Evolutionary conservation across 2,113 vertebrate genomes (phyloP).

Genomic region (Thymallus thymallus): DNA sequence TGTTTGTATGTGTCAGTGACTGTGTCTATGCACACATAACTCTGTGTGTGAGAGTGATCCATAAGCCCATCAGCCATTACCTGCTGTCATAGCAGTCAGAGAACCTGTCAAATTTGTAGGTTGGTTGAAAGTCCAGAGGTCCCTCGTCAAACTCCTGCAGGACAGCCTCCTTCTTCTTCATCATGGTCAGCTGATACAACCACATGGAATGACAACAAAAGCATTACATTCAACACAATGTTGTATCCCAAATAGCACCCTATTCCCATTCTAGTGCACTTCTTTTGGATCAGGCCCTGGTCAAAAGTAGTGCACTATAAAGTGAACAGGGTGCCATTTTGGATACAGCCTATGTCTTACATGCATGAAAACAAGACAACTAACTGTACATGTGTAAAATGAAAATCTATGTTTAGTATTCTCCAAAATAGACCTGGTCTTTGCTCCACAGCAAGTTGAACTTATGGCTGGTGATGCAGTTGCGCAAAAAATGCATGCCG

Average conservation of each 20-base stretch:
- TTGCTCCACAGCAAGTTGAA: slow-evolving; percentile 88
- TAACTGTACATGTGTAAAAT: too few relatives aligned
- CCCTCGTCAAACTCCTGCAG: slow-evolving; percentile 91
- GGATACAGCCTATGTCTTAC: too few relatives aligned
- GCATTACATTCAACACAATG: neutral
- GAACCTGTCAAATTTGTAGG: slow-evolving; percentile 91
- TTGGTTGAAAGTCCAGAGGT: slow-evolving; percentile 87
- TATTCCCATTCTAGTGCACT: too few relatives aligned
- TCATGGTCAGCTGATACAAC: slow-evolving; percentile 83
- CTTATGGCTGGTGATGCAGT: slow-evolving; percentile 77
- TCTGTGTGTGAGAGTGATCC: neutral
- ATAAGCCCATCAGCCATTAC: slow-evolving; percentile 54
- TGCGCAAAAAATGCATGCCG: slow-evolving; percentile 85
- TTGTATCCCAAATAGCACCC: neutral
- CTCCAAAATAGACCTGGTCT: slow-evolving; percentile 80
- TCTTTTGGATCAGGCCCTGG: too few relatives aligned
- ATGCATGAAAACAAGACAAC: too few relatives aligned
- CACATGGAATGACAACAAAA: neutral
- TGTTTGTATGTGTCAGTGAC: too few relatives aligned
- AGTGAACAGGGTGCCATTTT: too few relatives aligned
- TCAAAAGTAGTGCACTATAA: too few relatives aligned
- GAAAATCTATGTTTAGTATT: neutral
- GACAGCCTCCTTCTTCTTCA: slow-evolving; percentile 80
- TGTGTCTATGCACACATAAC: neutral
- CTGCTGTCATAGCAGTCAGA: slow-evolving; percentile 89